These are phyloP conservation scores for Herpailurus yagouaroundi DNA, from an alignment of 2,113 vertebrate species.

Conservation along the genomic window DNA sequence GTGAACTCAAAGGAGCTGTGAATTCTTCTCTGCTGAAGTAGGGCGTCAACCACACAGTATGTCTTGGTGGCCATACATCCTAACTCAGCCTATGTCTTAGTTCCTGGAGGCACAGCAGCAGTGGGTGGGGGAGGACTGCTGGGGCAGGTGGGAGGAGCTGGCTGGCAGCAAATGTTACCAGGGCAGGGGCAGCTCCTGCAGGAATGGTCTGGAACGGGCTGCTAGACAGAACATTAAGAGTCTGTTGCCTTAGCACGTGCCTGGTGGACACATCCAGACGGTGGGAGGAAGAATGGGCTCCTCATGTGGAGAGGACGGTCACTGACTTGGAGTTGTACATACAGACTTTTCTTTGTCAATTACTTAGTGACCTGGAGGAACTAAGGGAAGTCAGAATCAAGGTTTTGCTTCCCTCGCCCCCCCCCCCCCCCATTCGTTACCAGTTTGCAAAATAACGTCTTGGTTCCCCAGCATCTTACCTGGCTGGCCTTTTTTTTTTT, in stretches of 20 bases:
- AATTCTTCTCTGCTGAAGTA: not conserved
- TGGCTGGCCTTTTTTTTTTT: not conserved
- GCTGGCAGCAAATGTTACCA: not conserved
- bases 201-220: rapidly evolving
- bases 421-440: not conserved
- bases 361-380: not conserved
- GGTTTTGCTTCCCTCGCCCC: not conserved
- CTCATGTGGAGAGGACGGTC: not conserved
- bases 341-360: not conserved
- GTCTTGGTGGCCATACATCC: not conserved
- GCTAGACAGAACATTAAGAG: rapidly evolving
- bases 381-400: not conserved
- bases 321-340: not conserved
- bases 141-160: no score
- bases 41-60: not conserved
- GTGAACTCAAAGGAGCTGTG: not conserved
- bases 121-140: rapidly evolving
- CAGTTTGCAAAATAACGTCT: not conserved
- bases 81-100: not conserved
- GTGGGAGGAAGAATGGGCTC: not conserved
- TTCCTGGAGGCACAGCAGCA: not conserved
- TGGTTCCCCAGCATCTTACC: not conserved
- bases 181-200: not conserved
- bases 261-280: not conserved
- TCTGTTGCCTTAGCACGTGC: not conserved